Evolutionary conservation across 2,888 invertebrate genomes (phyloP).

Genomic region (Chrysolina oricalcia): DNA sequence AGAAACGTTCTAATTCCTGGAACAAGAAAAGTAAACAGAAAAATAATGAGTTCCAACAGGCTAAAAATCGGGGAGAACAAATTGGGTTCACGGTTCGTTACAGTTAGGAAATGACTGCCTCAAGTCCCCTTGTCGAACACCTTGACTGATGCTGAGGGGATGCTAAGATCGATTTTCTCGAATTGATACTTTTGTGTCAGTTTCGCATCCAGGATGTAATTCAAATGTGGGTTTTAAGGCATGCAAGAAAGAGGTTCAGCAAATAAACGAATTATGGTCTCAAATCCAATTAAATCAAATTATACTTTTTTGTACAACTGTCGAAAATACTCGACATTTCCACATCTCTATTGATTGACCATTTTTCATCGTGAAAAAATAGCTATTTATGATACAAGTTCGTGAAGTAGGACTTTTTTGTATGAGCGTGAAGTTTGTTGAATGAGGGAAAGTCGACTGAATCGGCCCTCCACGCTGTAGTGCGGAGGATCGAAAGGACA

Average conservation of each 20-base stretch:
- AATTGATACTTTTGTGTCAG: constrained; percentile 41
- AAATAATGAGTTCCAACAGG: constrained; percentile 47
- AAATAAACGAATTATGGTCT: neutral
- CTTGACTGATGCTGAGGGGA: constrained; percentile 43
- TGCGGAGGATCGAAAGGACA: no score
- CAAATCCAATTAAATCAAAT: no score
- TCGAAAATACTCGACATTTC: no score
- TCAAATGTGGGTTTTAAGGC: neutral
- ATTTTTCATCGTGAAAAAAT: no score
- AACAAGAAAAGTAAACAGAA: constrained; percentile 38
- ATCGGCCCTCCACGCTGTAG: no score
- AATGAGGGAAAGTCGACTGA: no score
- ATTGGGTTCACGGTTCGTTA: constrained; percentile 53
- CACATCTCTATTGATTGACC: no score
- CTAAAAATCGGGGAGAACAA: constrained; percentile 48
- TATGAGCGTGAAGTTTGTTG: no score
- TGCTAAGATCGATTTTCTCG: constrained; percentile 38
- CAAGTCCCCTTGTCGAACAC: constrained; percentile 45
- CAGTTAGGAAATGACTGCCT: constrained; percentile 45
- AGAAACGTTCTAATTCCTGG: constrained; percentile 32
- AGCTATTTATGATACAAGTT: no score
- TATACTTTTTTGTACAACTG: no score
- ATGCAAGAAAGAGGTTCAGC: neutral
- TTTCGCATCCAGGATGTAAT: constrained; percentile 7
- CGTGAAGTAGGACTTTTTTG: no score